phyloP scores from a whole-genome alignment of 2,888 invertebrate genomes.

The Sinotaia quadrata region DNA sequence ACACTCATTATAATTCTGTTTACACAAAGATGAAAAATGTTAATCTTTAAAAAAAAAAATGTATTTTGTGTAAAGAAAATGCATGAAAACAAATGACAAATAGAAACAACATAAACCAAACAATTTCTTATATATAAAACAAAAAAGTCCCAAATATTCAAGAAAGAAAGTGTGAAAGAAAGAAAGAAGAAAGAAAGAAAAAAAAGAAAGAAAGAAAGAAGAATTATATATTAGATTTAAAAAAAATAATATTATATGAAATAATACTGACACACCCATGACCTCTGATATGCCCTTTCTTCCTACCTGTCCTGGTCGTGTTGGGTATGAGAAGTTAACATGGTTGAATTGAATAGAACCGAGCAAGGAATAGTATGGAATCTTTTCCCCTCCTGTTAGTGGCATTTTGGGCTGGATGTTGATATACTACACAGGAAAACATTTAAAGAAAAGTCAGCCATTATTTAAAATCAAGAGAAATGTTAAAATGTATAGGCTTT shows the following conservation, averaged over 20 bases:
- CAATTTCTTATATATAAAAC: too few species aligned
- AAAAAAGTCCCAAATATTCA: too few species aligned
- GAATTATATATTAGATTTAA: not conserved
- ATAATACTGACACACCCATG: not conserved
- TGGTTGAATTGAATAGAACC: conserved; percentile 83
- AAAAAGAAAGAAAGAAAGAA: not conserved
- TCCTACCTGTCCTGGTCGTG: conserved; percentile 79
- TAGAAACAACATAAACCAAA: too few species aligned
- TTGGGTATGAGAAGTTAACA: conserved; percentile 91
- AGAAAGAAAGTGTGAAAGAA: not conserved
- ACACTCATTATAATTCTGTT: too few species aligned
- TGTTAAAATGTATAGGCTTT: too few species aligned
- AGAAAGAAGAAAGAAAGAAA: not conserved
- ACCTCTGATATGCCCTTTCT: conserved; percentile 43
- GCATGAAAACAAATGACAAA: too few species aligned
- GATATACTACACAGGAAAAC: conserved; percentile 51
- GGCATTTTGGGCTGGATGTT: conserved; percentile 50
- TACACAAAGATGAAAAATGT: too few species aligned
- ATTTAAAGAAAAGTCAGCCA: too few species aligned
- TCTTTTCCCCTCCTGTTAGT: conserved; percentile 58
- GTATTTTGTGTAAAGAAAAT: too few species aligned
- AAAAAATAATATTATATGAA: not conserved
- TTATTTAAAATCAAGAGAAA: too few species aligned
- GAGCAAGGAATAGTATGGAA: conserved; percentile 71
- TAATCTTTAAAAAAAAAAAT: too few species aligned